Percentiles rank a stretch among this genome's conserved stretches.
Evolutionary conservation across 2,888 invertebrate genomes (phyloP).

Genomic region (Druceiella hillmani): DNA sequence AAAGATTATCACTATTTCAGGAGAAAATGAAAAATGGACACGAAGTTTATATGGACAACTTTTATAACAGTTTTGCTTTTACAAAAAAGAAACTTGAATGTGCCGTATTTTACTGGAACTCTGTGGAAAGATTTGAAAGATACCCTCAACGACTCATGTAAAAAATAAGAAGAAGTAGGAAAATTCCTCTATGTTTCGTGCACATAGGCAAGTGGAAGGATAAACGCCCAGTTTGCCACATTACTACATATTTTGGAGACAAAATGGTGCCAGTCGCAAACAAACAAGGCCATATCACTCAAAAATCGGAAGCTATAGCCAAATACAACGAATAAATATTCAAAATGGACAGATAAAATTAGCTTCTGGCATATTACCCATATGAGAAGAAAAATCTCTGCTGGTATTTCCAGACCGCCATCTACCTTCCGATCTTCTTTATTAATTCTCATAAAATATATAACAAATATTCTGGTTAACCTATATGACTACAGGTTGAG

Average conservation of each 20-base stretch:
- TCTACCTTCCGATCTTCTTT: too few relatives aligned
- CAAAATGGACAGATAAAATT: too few relatives aligned
- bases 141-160: constrained; percentile 21
- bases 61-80: constrained; percentile 22
- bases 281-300: not conserved
- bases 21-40: constrained; percentile 19
- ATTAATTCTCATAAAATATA: too few relatives aligned
- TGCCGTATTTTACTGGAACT: constrained; percentile 26
- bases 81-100: constrained; percentile 18
- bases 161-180: constrained; percentile 21
- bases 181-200: constrained; percentile 20
- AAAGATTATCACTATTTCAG: constrained; percentile 23
- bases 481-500: too few relatives aligned
- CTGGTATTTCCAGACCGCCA: too few relatives aligned
- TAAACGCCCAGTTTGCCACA: constrained; percentile 26
- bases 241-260: constrained; percentile 25
- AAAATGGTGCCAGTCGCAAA: constrained; percentile 16
- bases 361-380: too few relatives aligned
- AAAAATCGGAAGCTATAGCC: constrained; percentile 18
- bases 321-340: too few relatives aligned
- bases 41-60: constrained; percentile 24
- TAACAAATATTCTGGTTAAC: too few relatives aligned
- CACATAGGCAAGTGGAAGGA: constrained; percentile 29
- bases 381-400: too few relatives aligned
- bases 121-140: constrained; percentile 24